These are phyloP conservation scores for Salvelinus namaycush DNA, from an alignment of 2,113 vertebrate species.

Conservation along the genomic window DNA sequence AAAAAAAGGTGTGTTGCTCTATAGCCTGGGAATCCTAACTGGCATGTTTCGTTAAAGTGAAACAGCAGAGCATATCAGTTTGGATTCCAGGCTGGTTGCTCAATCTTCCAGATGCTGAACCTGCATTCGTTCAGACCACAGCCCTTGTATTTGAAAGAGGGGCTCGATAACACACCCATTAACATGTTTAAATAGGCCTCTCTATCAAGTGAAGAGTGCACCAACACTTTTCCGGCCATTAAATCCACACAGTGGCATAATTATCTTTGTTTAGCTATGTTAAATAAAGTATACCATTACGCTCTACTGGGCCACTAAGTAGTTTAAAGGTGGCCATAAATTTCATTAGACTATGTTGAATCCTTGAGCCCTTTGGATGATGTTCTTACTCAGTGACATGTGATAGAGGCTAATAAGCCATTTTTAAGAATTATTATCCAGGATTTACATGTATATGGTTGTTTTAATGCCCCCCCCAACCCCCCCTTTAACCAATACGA, in stretches of 20 bases:
- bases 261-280: conserved; percentile 76
- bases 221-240: conserved; percentile 68
- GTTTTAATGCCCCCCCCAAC: conserved; percentile 75
- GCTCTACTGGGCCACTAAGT: conserved; percentile 70
- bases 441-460: conserved; percentile 87
- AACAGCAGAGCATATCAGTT: too few relatives aligned
- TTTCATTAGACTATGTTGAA: conserved; percentile 79
- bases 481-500: conserved; percentile 64
- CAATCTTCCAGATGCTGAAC: neutral
- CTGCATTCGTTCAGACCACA: conserved; percentile 10
- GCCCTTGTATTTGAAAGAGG: conserved; percentile 34
- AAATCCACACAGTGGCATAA: conserved; percentile 64
- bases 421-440: conserved; percentile 80
- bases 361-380: conserved; percentile 51
- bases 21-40: too few relatives aligned
- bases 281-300: conserved; percentile 79
- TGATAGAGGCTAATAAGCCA: conserved; percentile 49
- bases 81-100: neutral
- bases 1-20: too few relatives aligned
- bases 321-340: conserved; percentile 80
- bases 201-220: conserved; percentile 48
- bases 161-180: conserved; percentile 24
- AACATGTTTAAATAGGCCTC: conserved; percentile 46
- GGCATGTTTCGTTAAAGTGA: too few relatives aligned
- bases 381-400: conserved; percentile 54